These are phyloP conservation scores for Euwallacea similis DNA, from an alignment of 1,140 invertebrate species.

Conservation along the genomic window DNA sequence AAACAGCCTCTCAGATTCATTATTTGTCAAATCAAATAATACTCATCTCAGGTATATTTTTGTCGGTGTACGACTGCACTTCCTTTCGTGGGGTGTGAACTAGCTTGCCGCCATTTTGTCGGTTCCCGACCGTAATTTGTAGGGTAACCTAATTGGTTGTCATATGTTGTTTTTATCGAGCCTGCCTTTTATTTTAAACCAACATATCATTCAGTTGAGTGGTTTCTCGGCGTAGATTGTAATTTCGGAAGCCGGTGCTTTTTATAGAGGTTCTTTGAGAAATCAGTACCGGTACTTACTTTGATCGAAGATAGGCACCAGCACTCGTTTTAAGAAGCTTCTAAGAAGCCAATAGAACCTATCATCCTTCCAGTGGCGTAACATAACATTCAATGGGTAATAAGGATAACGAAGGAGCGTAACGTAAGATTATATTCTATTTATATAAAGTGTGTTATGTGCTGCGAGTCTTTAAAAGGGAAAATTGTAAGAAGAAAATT, in stretches of 20 bases:
- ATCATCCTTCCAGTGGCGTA: neutral
- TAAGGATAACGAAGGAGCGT: too few species aligned
- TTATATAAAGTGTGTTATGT: too few species aligned
- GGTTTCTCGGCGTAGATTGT: constrained; percentile 43
- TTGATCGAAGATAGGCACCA: constrained; percentile 31
- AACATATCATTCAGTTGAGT: constrained; percentile 45
- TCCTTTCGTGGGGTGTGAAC: constrained; percentile 25
- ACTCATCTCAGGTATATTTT: constrained; percentile 29
- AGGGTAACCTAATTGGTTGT: constrained; percentile 43
- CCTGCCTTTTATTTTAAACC: constrained; percentile 46
- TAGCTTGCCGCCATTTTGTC: constrained; percentile 38
- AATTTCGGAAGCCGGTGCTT: constrained; percentile 42
- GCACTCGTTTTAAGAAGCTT: constrained; percentile 14
- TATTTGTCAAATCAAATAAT: too few species aligned
- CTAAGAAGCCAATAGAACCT: constrained; percentile 22
- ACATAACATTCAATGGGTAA: too few species aligned
- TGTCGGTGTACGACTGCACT: constrained; percentile 6
- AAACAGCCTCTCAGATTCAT: too few species aligned
- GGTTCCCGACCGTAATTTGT: constrained; percentile 42
- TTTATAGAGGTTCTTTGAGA: constrained; percentile 25
- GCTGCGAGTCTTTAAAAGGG: too few species aligned
- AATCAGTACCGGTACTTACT: constrained; percentile 37
- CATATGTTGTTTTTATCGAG: constrained; percentile 46
- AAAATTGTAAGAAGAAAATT: too few species aligned
- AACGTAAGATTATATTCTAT: too few species aligned